phyloP scores from a whole-genome alignment of 1,140 invertebrate genomes.

The Heliconius nattereri region DNA sequence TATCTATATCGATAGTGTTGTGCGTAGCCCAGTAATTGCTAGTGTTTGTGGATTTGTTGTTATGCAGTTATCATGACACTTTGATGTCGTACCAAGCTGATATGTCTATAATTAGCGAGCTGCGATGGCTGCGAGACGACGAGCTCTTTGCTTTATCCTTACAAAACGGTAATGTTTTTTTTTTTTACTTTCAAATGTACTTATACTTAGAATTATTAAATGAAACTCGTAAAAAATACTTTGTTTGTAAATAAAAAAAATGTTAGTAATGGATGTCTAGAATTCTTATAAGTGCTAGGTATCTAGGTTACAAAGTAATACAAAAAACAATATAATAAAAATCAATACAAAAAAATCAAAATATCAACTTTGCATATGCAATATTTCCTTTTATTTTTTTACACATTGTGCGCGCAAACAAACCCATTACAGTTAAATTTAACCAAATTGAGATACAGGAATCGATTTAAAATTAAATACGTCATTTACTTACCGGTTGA shows the following conservation, averaged over 20 bases:
- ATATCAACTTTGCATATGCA: not conserved
- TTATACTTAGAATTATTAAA: not conserved
- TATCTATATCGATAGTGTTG: conserved; percentile 59
- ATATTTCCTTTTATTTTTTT: not conserved
- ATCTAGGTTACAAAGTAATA: no score
- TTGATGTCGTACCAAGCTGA: conserved; percentile 76
- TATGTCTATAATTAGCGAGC: conserved; percentile 79
- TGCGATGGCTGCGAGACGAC: conserved; percentile 77
- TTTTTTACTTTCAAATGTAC: not conserved
- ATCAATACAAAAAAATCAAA: no score
- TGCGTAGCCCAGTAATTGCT: conserved; percentile 45
- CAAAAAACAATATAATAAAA: no score
- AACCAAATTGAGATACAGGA: conserved; percentile 19
- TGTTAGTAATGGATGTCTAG: no score
- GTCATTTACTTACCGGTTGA: conserved; percentile 20
- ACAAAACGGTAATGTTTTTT: conserved; percentile 69
- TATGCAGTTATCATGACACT: conserved; percentile 70
- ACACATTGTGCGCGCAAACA: not conserved
- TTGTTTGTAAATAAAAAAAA: no score
- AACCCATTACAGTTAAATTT: not conserved
- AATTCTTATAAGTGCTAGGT: no score
- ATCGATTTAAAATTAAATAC: conserved; percentile 26
- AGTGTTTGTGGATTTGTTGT: conserved; percentile 63
- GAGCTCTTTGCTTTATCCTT: conserved; percentile 73
- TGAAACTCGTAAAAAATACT: not conserved